These are phyloP conservation scores for Battus philenor DNA, from an alignment of 1,140 invertebrate species.

Conservation along the genomic window DNA sequence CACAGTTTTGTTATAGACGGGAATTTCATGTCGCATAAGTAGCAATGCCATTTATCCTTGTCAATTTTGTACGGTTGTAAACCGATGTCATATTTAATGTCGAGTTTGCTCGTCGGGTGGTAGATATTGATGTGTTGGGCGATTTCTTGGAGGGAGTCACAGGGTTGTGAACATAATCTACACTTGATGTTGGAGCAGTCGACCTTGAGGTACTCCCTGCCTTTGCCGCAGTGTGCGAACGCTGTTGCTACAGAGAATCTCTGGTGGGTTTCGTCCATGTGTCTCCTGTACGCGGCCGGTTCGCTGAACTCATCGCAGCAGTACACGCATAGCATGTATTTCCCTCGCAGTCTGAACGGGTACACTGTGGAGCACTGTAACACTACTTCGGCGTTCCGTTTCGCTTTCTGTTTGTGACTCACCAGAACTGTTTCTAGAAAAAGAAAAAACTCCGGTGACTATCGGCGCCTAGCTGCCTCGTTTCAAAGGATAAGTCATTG, in stretches of 20 bases:
- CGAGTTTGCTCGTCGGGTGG: constrained; percentile 27
- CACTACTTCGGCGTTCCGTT: constrained; percentile 56
- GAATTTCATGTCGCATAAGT: constrained; percentile 43
- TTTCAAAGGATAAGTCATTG: too few species aligned
- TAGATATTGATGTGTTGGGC: constrained; percentile 34
- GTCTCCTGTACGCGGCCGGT: constrained; percentile 33
- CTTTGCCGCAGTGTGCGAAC: constrained; percentile 31
- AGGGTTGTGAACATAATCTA: constrained; percentile 29
- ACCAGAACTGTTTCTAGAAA: constrained; percentile 43
- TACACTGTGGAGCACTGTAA: constrained; percentile 57
- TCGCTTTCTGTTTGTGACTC: constrained; percentile 37
- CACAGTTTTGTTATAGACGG: constrained; percentile 39
- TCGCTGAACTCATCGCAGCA: constrained; percentile 50
- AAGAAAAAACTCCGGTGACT: constrained; percentile 43
- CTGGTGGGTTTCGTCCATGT: constrained; percentile 38
- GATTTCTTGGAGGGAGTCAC: constrained; percentile 28
- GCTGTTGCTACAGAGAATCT: constrained; percentile 38
- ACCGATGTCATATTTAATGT: constrained; percentile 34
- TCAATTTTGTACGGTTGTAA: constrained; percentile 49
- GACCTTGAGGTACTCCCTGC: constrained; percentile 44
- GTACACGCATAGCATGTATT: constrained; percentile 54
- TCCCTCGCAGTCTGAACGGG: constrained; percentile 54
- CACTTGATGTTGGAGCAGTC: constrained; percentile 41
- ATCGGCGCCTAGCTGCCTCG: constrained; percentile 5
- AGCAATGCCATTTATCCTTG: constrained; percentile 46